Evolutionary conservation across 92 coral and sea anemone genomes (phyloP).

Genomic region (Actinernus sp.): DNA sequence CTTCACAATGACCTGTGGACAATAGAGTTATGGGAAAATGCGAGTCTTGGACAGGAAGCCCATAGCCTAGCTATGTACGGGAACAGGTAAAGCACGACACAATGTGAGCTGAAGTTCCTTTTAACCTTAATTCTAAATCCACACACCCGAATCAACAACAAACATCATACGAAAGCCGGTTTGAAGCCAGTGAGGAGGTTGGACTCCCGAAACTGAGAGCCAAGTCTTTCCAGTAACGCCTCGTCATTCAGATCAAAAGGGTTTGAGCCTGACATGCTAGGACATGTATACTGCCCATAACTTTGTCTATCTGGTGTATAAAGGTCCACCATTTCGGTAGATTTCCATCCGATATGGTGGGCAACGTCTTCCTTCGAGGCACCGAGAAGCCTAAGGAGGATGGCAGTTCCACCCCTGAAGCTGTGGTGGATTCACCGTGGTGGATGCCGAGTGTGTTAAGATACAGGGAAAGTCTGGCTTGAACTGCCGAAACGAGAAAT

Average conservation of each 20-base stretch:
- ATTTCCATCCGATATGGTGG: slow-evolving; percentile 50
- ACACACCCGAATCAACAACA: too few relatives aligned
- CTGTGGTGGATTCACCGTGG: slow-evolving; percentile 55
- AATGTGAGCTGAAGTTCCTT: too few relatives aligned
- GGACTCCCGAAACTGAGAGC: not conserved
- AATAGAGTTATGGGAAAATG: too few relatives aligned
- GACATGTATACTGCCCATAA: not conserved
- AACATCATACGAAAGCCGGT: not conserved
- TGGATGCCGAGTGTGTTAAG: slow-evolving; percentile 24
- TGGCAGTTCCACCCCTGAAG: slow-evolving; percentile 55
- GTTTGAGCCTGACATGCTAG: not conserved
- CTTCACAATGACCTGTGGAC: too few relatives aligned
- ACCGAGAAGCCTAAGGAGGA: slow-evolving; percentile 57
- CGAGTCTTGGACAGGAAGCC: too few relatives aligned
- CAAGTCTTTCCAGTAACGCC: not conserved
- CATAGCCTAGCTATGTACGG: too few relatives aligned
- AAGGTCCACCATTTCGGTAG: slow-evolving; percentile 58
- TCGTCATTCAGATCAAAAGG: not conserved
- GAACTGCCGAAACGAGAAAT: slow-evolving; percentile 36
- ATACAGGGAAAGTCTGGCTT: slow-evolving; percentile 33
- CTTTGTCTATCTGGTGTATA: slow-evolving; percentile 27
- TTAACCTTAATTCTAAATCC: too few relatives aligned
- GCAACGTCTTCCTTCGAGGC: slow-evolving; percentile 56
- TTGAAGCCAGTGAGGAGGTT: not conserved
- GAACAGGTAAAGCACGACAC: too few relatives aligned